A percentile compares a stretch with the other conserved stretches of the same genome.
Evolutionary conservation across 64 coral and sea anemone species (phyloP).

Genomic region (Hydrozoanthus tunicans): DNA sequence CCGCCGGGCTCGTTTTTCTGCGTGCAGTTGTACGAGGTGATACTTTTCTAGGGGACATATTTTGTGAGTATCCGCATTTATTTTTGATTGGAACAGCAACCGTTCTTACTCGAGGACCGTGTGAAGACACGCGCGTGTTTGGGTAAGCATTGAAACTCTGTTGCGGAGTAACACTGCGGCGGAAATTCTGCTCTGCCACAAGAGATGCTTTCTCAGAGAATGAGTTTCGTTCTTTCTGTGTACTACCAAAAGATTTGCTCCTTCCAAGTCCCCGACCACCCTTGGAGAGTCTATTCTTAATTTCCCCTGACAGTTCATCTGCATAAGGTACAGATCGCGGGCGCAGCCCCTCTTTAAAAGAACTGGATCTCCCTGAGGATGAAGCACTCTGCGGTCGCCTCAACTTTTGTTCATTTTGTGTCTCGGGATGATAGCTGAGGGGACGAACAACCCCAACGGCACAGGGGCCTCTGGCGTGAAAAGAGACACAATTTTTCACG

Average conservation of each 20-base stretch:
- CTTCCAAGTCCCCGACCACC: not conserved
- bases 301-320: constrained; percentile 2
- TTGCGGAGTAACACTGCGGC: not conserved
- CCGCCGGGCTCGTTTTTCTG: not conserved
- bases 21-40: not conserved
- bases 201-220: not conserved
- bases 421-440: not conserved
- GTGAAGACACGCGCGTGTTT: not conserved
- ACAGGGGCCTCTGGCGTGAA: not conserved
- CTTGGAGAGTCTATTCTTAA: not conserved
- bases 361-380: constrained; percentile 49
- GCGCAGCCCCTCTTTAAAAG: not conserved
- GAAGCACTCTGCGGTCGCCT: constrained; percentile 35
- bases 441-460: constrained; percentile 56
- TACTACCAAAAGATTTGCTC: constrained; percentile 35
- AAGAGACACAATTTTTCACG: not conserved
- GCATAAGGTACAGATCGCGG: constrained; percentile 21
- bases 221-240: constrained; percentile 35
- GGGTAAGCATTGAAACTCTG: constrained; percentile 10
- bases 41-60: constrained; percentile 5
- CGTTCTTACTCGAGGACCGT: constrained; percentile 6
- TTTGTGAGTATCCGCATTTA: constrained; percentile 24
- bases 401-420: not conserved
- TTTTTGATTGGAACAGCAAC: constrained; percentile 52
- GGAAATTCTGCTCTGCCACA: not conserved